Base-by-base conservation (phyloP, 2,797 vertebrate species). In the Diplodus puntazzo region DNA sequence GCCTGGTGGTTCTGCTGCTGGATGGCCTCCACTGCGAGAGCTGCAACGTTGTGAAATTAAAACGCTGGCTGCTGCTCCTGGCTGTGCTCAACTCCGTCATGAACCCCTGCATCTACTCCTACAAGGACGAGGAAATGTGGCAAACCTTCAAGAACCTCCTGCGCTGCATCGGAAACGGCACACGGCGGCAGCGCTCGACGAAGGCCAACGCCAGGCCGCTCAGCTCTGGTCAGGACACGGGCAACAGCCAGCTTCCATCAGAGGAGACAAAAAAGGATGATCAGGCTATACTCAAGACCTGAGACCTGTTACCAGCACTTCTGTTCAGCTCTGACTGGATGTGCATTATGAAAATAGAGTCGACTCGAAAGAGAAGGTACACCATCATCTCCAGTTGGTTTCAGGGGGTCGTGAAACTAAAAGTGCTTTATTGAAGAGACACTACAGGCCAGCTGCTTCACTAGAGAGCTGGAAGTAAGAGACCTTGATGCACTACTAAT, bases 101-200 rank as follows among this genome's bases (percentile, higher is more conserved):
- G 96, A 99, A 99, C 91, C 98, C 98, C 18, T 94, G 98, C 92
- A 99, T 99, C 94, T 99, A 99, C 94, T 99, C 98, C 12, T 99
- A 97, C 93, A 99, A 98, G 90, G 98, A 99, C 10, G 95, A 98
- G 30, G 98, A 99, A 78, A 99, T 99, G 97, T 98, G 97, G 95
- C 88, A 84, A 57, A 99, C 98, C 54, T 95, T 99, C 88, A 98
- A 96, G 87, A 97, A 95, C 87, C 96, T 99, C 89, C 75, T 98
- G 74, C 95, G 96, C 85, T 98, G 97, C 67, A 92, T 95, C 8
- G 91, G 92, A 3, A 96, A 90, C 0, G 96, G 96, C 17, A 97
- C 85, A 6, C 92, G 95, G 1, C 92, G 93, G 55, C 95, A 96
- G 89, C 88, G 95, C 49, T 96, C 95, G 0, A 92, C 89, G 0